Base-by-base conservation (phyloP, 37 sponge, comb jelly and placozoan species). In the Chondrilla cf. caribensis region DNA sequence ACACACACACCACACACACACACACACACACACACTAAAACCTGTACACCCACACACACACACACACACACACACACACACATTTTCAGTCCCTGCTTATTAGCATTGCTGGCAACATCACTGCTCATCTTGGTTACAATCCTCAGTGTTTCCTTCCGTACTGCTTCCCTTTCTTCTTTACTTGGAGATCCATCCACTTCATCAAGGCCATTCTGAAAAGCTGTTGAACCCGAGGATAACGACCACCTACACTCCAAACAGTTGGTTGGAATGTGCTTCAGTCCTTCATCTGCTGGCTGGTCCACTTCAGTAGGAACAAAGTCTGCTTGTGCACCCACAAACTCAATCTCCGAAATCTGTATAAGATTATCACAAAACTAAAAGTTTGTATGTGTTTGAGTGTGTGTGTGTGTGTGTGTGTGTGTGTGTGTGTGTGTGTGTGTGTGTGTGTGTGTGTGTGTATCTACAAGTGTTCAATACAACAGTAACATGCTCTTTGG, bases 101-200 rank as follows among this genome's bases (percentile, higher is more conserved):
- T 92, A 38, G 80, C 87, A 36, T 43, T 82, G 36, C 78, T 58
- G 71, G 84, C 83, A 39, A 92, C 84, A 44, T 88, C 93, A 86
- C 86, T 82, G 70, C 93, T 88, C 19, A 92, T 62, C 18, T 42
- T 68, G 59, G 54, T 83, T 7, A 88, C 81, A 21, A 88, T 18
- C 54, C 83, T 84, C 80, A 92, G 67, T 32, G 68, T 60, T 21
- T 86, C 89, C 38, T 78, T 54, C 59, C 80, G 47, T 17, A 79
- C 58, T 8, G 59, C 32, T 8, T 32, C 32, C 35, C 79, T 58
- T 58, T 55, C 79, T 22, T 79, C 79, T 5, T 44, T 17, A 51
- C 29, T 18, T 3, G 79, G 58, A 0, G 24, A 3, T 2, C 0
- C 57, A 2, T 3, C 58, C 0, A 18, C 35, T 55, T 21, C 59